Evolutionary conservation across 64 coral and sea anemone species (phyloP).

Genomic region (Stylophora pistillata): DNA sequence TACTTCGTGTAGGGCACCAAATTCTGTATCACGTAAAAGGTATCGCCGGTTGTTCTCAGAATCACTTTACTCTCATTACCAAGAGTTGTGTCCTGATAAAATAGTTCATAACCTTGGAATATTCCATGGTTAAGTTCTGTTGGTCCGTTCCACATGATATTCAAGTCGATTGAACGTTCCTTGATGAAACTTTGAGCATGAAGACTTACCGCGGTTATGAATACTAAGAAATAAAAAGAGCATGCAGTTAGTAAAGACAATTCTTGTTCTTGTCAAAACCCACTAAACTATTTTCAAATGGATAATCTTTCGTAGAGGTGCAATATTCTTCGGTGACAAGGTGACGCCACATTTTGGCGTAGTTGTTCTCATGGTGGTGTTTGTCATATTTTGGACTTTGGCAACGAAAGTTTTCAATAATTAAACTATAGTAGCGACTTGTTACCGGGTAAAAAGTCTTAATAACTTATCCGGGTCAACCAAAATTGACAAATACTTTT

Average conservation of each 20-base stretch:
- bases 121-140: neutral
- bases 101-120: constrained; percentile 42
- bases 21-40: constrained; percentile 23
- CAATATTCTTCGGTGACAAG: no score
- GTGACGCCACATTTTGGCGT: no score
- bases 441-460: no score
- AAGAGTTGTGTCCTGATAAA: constrained; percentile 5
- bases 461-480: no score
- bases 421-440: no score
- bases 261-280: no score
- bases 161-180: neutral
- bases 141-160: constrained; percentile 11
- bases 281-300: no score
- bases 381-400: no score
- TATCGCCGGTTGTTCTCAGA: neutral
- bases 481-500: no score
- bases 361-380: no score
- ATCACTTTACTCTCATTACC: constrained; percentile 1
- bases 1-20: constrained; percentile 14
- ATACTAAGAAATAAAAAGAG: neutral
- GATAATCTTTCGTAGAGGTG: no score
- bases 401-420: no score
- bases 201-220: constrained; percentile 22
- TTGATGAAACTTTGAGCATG: neutral
- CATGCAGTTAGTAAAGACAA: neutral